Percentiles rank a stretch among this genome's conserved stretches.
These are phyloP conservation scores for Python bivittatus DNA, from an alignment of 2,113 vertebrate genomes.

Conservation along the genomic window DNA sequence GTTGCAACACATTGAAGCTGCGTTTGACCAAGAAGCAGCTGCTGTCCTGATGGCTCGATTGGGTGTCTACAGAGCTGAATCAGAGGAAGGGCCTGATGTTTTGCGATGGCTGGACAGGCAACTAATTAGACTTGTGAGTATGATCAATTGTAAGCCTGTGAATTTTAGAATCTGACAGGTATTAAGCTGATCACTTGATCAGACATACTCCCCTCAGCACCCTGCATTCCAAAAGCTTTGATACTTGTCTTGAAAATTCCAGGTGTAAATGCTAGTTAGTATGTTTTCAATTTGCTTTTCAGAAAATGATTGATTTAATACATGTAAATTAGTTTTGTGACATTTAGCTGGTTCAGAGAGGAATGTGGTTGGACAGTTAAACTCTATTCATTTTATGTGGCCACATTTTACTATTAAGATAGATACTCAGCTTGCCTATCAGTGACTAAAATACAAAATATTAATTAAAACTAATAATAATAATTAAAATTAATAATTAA, in stretches of 20 bases:
- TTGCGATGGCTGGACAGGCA: constrained; percentile 97
- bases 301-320: not conserved
- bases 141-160: not conserved
- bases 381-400: not conserved
- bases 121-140: constrained; percentile 91
- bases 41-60: constrained; percentile 95
- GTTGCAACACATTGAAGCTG: constrained; percentile 93
- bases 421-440: not conserved
- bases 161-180: not conserved
- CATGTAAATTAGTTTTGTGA: not conserved
- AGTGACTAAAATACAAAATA: not conserved
- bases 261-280: not conserved
- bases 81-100: constrained; percentile 94
- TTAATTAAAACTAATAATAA: too few species aligned
- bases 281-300: not conserved
- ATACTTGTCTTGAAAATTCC: not conserved
- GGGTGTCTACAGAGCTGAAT: constrained; percentile 91
- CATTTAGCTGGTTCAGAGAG: not conserved
- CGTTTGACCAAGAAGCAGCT: constrained; percentile 94
- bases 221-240: not conserved
- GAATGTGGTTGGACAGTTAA: not conserved
- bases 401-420: not conserved
- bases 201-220: not conserved
- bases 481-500: too few species aligned
- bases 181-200: not conserved